A percentile compares a stretch with the other conserved stretches of the same genome.
These are phyloP conservation scores for Drosophila melanica DNA, from an alignment of 1,140 invertebrate species.

Conservation along the genomic window DNA sequence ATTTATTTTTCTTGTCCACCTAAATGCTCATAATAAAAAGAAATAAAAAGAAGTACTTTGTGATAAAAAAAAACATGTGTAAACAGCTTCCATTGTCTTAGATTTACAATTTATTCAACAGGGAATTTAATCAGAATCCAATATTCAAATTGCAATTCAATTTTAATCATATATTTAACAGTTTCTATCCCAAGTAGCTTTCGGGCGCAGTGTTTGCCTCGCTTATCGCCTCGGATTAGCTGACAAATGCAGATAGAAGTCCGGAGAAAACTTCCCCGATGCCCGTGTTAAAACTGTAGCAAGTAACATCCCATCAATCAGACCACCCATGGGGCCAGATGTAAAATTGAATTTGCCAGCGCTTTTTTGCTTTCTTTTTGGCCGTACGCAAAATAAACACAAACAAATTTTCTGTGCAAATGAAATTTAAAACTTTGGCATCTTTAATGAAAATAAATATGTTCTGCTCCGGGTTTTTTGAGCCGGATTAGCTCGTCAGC, in stretches of 20 bases:
- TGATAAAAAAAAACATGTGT: no score
- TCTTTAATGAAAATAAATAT: constrained; percentile 79
- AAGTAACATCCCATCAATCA: constrained; percentile 30
- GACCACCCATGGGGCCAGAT: constrained; percentile 33
- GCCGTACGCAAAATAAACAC: constrained; percentile 21
- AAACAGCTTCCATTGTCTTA: no score
- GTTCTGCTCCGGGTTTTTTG: neutral
- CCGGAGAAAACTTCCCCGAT: constrained; percentile 20
- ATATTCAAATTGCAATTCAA: constrained; percentile 4
- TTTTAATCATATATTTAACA: constrained; percentile 7
- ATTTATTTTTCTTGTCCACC: no score
- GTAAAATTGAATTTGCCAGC: constrained; percentile 53
- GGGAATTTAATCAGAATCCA: no score
- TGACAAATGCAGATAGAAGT: constrained; percentile 34
- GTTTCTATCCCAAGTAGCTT: neutral
- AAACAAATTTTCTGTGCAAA: constrained; percentile 55
- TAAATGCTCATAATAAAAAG: no score
- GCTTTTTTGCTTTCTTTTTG: constrained; percentile 11
- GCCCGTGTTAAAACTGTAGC: constrained; percentile 35
- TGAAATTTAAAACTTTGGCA: constrained; percentile 79
- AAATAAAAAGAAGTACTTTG: no score
- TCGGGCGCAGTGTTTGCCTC: constrained; percentile 7
- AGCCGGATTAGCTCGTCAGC: constrained; percentile 62
- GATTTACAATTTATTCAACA: no score
- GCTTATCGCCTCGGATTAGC: constrained; percentile 50